A percentile compares a stretch with the other conserved stretches of the same genome.
Evolutionary conservation across 2,113 vertebrate species (phyloP).

Genomic region (Dinomys branickii): DNA sequence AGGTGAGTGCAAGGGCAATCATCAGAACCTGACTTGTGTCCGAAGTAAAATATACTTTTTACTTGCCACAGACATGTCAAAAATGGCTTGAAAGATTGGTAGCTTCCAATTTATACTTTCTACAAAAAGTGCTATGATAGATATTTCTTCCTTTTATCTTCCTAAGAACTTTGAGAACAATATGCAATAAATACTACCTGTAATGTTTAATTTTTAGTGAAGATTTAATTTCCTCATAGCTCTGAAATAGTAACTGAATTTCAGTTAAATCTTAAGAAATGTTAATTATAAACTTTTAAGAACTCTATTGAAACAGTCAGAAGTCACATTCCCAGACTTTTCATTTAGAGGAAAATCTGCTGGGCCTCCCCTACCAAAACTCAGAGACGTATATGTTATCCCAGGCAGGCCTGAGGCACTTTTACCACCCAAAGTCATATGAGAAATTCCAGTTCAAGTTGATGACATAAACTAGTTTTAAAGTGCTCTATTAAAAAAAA

Average conservation of each 20-base stretch:
- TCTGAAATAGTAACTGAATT: constrained; percentile 44
- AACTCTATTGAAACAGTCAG: not conserved
- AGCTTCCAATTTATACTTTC: constrained; percentile 6
- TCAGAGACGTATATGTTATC: not conserved
- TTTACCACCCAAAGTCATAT: not conserved
- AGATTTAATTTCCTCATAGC: constrained; percentile 15
- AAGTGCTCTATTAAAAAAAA: constrained; percentile 65
- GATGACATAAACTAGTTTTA: constrained; percentile 45
- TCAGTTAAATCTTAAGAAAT: not conserved
- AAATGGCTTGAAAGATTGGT: constrained; percentile 19
- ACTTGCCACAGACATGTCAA: not conserved
- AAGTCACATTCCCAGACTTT: not conserved
- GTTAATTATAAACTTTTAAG: not conserved
- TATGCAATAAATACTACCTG: constrained; percentile 28
- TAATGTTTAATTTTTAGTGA: constrained; percentile 11
- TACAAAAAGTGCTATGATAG: not conserved
- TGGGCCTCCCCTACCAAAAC: not conserved
- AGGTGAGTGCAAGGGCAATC: not conserved
- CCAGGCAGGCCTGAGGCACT: not conserved
- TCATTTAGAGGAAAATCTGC: not conserved
- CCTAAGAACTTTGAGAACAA: not conserved
- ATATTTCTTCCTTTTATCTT: not conserved
- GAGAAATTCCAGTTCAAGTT: constrained; percentile 55
- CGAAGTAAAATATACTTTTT: constrained; percentile 42
- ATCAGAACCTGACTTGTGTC: constrained; percentile 12